Evolutionary conservation across 2,888 invertebrate genomes (phyloP).

Genomic region (Morinoia aosen): DNA sequence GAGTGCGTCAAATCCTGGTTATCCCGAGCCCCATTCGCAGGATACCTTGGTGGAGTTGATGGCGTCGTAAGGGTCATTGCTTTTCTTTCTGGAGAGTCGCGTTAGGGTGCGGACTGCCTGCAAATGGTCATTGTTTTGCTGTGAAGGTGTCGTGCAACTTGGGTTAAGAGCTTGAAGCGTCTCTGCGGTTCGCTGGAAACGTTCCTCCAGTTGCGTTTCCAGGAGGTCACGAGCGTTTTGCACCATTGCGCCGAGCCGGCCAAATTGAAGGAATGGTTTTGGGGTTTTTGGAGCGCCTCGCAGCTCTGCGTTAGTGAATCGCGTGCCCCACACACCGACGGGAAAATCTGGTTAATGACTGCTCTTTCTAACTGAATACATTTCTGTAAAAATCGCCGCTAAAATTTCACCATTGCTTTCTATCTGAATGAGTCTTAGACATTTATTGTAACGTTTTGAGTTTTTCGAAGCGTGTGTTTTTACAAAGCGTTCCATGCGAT

Average conservation of each 20-base stretch:
- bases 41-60: background rate
- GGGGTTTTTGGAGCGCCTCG: background rate
- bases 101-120: background rate
- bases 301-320: background rate
- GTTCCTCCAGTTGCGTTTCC: background rate
- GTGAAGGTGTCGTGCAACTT: background rate
- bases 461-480: background rate
- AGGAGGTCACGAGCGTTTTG: background rate
- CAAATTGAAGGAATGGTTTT: background rate
- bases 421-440: background rate
- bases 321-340: background rate
- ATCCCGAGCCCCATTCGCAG: background rate
- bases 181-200: background rate
- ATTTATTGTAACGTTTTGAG: background rate
- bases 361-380: background rate
- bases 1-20: background rate
- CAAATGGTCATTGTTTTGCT: conserved; percentile 10
- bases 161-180: background rate
- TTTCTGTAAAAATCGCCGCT: background rate
- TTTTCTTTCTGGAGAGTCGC: background rate
- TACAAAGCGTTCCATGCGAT: background rate
- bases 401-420: background rate
- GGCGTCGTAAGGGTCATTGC: background rate
- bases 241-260: background rate
- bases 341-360: background rate